Evolutionary conservation across 2,113 vertebrate species (phyloP).

Genomic region (Sisor rabdophorus): DNA sequence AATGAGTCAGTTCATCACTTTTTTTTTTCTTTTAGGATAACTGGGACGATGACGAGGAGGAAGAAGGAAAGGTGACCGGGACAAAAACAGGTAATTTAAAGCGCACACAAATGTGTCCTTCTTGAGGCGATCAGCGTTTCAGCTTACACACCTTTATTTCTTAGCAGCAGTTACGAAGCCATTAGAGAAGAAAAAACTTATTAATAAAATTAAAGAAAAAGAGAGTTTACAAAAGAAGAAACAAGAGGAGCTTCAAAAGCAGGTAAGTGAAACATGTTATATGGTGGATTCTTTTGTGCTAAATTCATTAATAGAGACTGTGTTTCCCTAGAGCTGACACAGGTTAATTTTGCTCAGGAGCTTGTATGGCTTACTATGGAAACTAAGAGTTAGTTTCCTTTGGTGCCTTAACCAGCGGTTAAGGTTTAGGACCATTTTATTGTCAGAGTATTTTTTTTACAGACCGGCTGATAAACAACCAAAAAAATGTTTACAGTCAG

Average conservation of each 20-base stretch:
- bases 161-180: constrained; percentile 76
- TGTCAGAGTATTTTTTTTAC: no score
- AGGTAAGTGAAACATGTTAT: constrained; percentile 61
- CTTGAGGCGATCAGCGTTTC: not conserved
- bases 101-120: not conserved
- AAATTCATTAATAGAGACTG: not conserved
- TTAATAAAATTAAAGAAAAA: constrained; percentile 95
- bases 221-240: constrained; percentile 86
- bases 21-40: constrained; percentile 78
- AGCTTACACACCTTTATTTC: not conserved
- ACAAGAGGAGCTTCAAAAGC: constrained; percentile 78
- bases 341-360: not conserved
- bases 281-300: not conserved
- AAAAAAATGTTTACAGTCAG: no score
- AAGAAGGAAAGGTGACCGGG: constrained; percentile 66
- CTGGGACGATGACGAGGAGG: constrained; percentile 90
- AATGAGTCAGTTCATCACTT: not conserved
- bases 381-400: no score
- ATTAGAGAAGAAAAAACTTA: constrained; percentile 94
- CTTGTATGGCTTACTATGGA: no score
- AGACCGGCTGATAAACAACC: no score
- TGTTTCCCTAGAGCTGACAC: not conserved
- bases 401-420: no score
- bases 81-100: constrained; percentile 69
- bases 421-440: no score